Base-by-base conservation (phyloP, 2,113 vertebrate species). In the Misgurnus anguillicaudatus region DNA sequence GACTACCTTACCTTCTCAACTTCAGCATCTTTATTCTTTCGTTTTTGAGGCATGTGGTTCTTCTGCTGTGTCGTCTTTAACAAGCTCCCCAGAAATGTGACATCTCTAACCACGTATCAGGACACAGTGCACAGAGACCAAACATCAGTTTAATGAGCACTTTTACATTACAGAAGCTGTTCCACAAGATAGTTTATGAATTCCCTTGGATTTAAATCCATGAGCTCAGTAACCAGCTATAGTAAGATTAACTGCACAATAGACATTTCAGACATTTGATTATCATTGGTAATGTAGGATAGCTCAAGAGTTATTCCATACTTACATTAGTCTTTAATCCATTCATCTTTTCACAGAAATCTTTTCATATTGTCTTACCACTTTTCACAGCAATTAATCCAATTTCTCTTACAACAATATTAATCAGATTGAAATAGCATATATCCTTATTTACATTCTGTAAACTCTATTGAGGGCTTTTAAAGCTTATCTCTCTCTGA, bases 11-110 rank as follows among this genome's bases (percentile, higher is more conserved):
- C 73, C 61, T 38, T 48, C 4, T 72, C 69, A 64, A 61, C 36
- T 68, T 73, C 75, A 31, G 74, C 41, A 31, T 74, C 42, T 19
- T 75, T 80, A 58, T 47, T 83, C 71, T 75, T 81, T 57, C 42
- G 70, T 67, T 65, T 81, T 47, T 75, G 75, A 36, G 70, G 7
- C 60, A 62, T 81, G 39, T 57, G 6, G 3, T 53, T 60, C 45
- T 78, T 78, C 69, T 77, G 48, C 71, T 58, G 38, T 48, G 17
- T 73, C 8, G 41, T 48, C 66, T 64, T 83, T 70, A 55, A 65
- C 48, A 57, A 6, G 66, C 2, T 68, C 45, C 65, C 31, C n/a
- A 38, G 55, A 53, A 24, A 45, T 19, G 64, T 11, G 81, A 76
- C 84, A 81, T 85, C 60, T 31, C 78, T 65, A 41, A 31, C 31